Evolutionary conservation across 2,113 vertebrate species (phyloP), one percentile per base, ranked within the genome.

Genomic region (Chlamydotis undulata): DNA sequence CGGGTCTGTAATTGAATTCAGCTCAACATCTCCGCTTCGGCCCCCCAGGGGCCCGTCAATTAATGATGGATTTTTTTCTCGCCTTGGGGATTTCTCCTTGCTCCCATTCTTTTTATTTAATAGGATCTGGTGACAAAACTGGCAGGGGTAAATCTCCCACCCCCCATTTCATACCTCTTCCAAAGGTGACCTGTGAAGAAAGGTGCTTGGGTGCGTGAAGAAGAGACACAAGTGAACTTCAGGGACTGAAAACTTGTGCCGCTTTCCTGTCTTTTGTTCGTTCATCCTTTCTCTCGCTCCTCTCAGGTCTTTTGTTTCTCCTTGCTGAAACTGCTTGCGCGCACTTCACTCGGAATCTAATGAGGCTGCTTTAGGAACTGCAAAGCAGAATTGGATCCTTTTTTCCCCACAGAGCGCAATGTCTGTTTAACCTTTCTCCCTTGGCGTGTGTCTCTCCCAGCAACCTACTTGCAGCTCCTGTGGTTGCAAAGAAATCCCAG

Each of bases 71-170:
- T 79, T 78, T 68, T 43, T 97, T 95, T 90, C 89, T 96, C 50
- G 10, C 83, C 89, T 94, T 64, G 79, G 87, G 92, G 87, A 75
- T 94, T 84, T 77, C 77, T 56, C 69, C 70, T 94, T 52, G 56
- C 16, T 97, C 87, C 83, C 55, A 65, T 96, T 94, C 68, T 89
- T 97, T 93, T 94, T 73, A 67, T 49, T 96, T 96, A 94, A 97
- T 43, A 87, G 89, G 67, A 57, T 79, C 67, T 45, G 19, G 67
- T 11, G 63, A 85, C 83, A 68, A 87, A 90, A 15, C 45, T 4
- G 1, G 84, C 5, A 75, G 91, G 8, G n/a, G 79, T 50, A 78
- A 71, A 93, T 78, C 78, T 89, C 89, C 70, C 45, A 76, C 18
- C 14, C n/a, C 19, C 3, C 24, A 5, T 87, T 89, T 89, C 70